phyloP scores from a whole-genome alignment of 1,140 invertebrate species.

The Heliconius hewitsoni region DNA sequence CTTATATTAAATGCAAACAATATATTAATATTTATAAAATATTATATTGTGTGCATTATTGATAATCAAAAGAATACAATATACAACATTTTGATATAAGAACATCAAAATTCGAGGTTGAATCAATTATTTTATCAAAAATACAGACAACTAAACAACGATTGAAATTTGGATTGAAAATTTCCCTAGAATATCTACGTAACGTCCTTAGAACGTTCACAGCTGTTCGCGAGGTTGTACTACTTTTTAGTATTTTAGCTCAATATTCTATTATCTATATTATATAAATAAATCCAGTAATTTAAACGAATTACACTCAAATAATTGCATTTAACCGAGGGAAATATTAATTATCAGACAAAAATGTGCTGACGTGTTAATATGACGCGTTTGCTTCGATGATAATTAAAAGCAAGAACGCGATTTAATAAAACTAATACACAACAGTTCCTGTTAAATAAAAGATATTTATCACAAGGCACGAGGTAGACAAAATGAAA shows the following conservation, averaged over 20 bases:
- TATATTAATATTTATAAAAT: background rate
- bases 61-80: background rate
- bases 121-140: background rate
- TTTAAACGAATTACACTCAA: background rate
- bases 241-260: background rate
- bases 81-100: background rate
- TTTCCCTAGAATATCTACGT: background rate
- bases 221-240: constrained; percentile 4
- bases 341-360: background rate
- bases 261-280: background rate
- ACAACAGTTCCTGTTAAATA: background rate
- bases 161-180: background rate
- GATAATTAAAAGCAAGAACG: background rate
- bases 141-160: background rate
- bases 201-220: constrained; percentile 5
- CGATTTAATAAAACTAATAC: background rate
- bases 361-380: constrained; percentile 10
- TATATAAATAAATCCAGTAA: background rate
- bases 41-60: background rate
- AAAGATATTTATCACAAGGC: background rate
- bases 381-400: constrained; percentile 3
- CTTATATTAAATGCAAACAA: background rate
- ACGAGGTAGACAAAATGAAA: background rate
- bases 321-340: background rate
- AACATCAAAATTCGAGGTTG: background rate